These are phyloP conservation scores for Pelodytes ibericus DNA, from an alignment of 2,797 vertebrate species.

Conservation along the genomic window DNA sequence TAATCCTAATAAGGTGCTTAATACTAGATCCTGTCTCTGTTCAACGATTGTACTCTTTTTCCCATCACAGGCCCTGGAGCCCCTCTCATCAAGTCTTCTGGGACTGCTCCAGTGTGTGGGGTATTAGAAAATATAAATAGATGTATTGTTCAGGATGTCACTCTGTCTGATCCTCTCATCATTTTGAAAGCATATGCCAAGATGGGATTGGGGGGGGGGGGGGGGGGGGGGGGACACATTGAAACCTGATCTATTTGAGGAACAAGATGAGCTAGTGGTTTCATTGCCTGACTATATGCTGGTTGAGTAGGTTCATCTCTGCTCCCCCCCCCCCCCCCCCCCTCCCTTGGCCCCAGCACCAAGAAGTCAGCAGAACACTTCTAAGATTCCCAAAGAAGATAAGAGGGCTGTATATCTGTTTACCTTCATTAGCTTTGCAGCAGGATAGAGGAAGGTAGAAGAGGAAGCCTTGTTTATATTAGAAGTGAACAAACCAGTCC, in stretches of 20 bases:
- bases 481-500: conserved; percentile 39
- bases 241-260: conserved; percentile 40
- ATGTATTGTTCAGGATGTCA: conserved; percentile 45
- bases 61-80: conserved; percentile 33
- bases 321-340: no score
- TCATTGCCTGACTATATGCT: conserved; percentile 10
- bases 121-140: conserved; percentile 41
- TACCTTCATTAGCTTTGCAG: conserved; percentile 43
- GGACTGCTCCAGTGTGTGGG: conserved; percentile 26
- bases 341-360: not conserved
- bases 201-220: no score
- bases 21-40: conserved; percentile 49
- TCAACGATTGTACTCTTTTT: conserved; percentile 30
- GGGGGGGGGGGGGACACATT: no score
- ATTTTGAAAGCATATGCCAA: conserved; percentile 23
- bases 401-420: conserved; percentile 34
- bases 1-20: conserved; percentile 56
- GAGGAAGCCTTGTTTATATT: conserved; percentile 45
- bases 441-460: conserved; percentile 32
- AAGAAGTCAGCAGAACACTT: not conserved
- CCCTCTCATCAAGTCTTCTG: conserved; percentile 9
- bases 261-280: conserved; percentile 4
- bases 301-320: conserved; percentile 1
- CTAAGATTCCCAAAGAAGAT: conserved; percentile 26
- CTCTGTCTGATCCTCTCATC: conserved; percentile 38